Evolutionary conservation across 2,888 invertebrate genomes (phyloP), one percentile per base, ranked within the genome.

Genomic region (Tetranychus piercei): DNA sequence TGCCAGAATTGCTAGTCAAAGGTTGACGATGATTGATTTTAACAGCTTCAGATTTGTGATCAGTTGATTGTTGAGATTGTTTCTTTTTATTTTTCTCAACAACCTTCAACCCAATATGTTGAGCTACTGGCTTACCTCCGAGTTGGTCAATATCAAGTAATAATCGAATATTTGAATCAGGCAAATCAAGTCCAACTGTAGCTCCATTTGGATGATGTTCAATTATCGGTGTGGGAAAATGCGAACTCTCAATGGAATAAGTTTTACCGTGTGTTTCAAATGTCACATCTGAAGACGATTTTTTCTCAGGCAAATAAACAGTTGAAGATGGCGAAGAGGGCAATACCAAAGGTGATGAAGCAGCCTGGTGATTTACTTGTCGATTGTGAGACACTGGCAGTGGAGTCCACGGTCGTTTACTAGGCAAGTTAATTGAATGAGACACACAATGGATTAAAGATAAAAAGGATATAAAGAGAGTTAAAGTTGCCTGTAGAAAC

Each of bases 131-230:
- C 64, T 75, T 76, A 2, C 75, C 71, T 6, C 75, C 76, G 67
- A 76, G 65, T 73, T 76, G 75, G 44, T 76, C 75, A 23, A 76
- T 75, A 69, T 76, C 76, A 8, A 76, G 43, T 20, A 76, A 75
- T 22, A 76, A 71, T 22, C 76, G 71, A 9, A 76, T 65, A 44
- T 75, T 75, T 44, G 76, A 73, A 9, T 76, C 76, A 1, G 76
- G 76, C 34, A 76, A 66, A 45, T 76, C 73, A 44, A 76, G 75
- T n/a, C 76, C 76, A 67, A 76, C 69, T 6, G 76, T 76, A 4
- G 76, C 76, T 11, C 76, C 76, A 70, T 76, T 76, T 69, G 43
- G 11, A 66, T 75, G 75, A 11, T 73, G 76, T 43, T 76, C 74
- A 20, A 76, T 76, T 23, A 76, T 72, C 23, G 76, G 76, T 22